Conservation (phyloP, 2,797 vertebrate species). For the Enoplosus armatus region DNA sequence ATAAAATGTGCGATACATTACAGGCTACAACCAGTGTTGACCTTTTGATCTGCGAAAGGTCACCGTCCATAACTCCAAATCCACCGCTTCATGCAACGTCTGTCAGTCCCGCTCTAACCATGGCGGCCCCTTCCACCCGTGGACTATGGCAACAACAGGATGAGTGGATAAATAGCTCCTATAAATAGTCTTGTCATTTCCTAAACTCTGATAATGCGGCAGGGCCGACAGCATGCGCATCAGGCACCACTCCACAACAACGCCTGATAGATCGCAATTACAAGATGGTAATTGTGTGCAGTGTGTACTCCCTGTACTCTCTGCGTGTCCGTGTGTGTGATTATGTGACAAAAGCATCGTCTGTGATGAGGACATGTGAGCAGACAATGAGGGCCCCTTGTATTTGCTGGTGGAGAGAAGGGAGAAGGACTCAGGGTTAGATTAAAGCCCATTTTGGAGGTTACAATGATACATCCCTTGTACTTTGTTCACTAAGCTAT, state of each 20-base stretch:
- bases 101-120: constrained; percentile 32
- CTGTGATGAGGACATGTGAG: constrained; percentile 65
- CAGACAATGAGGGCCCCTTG: constrained; percentile 55
- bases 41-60: not conserved
- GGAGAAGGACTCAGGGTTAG: constrained; percentile 55
- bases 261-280: constrained; percentile 76
- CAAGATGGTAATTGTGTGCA: constrained; percentile 72
- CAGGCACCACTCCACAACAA: constrained; percentile 67
- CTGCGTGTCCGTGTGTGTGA: constrained; percentile 45
- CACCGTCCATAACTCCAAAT: not conserved
- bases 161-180: constrained; percentile 76
- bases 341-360: constrained; percentile 64
- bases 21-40: not conserved
- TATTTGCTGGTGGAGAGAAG: constrained; percentile 53
- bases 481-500: constrained; percentile 68
- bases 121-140: constrained; percentile 1
- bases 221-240: constrained; percentile 44
- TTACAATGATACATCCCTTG: constrained; percentile 63
- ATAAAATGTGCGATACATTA: not conserved
- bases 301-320: constrained; percentile 44
- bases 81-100: constrained; percentile 7
- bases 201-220: constrained; percentile 71
- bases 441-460: constrained; percentile 70
- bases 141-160: constrained; percentile 60
- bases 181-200: constrained; percentile 80